Conservation (phyloP, 2,797 vertebrate species). For the Macropus fuliginosus region DNA sequence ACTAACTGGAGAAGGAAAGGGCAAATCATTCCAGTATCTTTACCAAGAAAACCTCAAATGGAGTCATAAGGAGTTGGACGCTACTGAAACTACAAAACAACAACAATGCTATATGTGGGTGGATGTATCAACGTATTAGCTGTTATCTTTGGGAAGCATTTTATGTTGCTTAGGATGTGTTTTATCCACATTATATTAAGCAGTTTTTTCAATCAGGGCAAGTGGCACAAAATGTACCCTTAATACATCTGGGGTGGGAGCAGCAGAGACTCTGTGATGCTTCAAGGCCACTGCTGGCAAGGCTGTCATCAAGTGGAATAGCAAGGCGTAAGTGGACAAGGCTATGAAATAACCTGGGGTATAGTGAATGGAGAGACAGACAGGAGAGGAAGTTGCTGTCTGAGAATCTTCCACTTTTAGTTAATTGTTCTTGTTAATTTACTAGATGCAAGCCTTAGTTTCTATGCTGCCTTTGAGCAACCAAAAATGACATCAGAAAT, state of each 20-base stretch:
- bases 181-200: background rate
- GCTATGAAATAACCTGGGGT: background rate
- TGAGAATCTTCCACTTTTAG: background rate
- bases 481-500: background rate
- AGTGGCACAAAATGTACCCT: background rate
- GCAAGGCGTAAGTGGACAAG: background rate
- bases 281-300: background rate
- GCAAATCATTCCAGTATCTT: background rate
- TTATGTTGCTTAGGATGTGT: background rate
- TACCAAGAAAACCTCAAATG: background rate
- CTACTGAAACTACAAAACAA: background rate
- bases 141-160: background rate
- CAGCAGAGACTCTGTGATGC: background rate
- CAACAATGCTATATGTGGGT: background rate
- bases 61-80: background rate
- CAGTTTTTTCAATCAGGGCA: background rate
- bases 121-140: background rate
- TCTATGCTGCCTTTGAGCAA: background rate
- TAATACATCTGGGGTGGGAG: background rate
- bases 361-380: background rate
- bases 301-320: background rate
- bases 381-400: background rate
- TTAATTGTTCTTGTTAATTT: background rate
- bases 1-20: background rate
- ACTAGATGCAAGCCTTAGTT: background rate